Evolutionary conservation across 2,888 invertebrate genomes (phyloP).

Genomic region (Drosophila aldrichi): DNA sequence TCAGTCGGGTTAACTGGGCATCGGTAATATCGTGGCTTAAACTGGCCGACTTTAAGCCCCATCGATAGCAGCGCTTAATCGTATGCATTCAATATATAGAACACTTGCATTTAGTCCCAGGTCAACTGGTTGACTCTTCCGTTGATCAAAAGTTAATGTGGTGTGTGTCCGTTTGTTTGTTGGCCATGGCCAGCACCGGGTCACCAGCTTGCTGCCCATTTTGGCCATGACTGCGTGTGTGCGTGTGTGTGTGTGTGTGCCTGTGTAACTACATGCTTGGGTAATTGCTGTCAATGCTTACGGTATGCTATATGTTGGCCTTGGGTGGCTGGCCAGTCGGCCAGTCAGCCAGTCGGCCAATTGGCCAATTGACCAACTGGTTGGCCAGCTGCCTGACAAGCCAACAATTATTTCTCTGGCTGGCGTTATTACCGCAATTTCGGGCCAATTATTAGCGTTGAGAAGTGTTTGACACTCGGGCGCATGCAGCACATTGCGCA

Average conservation of each 20-base stretch:
- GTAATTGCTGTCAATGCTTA: constrained; percentile 56
- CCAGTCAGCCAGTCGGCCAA: not conserved
- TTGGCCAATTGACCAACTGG: constrained; percentile 9
- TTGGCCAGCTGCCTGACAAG: constrained; percentile 24
- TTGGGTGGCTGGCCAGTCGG: not conserved
- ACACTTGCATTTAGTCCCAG: not conserved
- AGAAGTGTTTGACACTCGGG: constrained; percentile 34
- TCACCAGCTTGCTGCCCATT: constrained; percentile 48
- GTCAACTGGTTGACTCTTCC: constrained; percentile 10
- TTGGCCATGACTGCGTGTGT: constrained; percentile 23
- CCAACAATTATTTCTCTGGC: constrained; percentile 64
- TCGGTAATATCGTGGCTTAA: not conserved
- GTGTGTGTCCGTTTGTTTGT: constrained; percentile 6
- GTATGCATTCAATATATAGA: constrained; percentile 13
- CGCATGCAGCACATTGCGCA: constrained; percentile 7
- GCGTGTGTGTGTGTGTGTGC: constrained; percentile 1
- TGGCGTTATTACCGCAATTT: constrained; percentile 61
- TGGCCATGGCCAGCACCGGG: constrained; percentile 33
- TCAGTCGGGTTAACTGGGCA: too few species aligned
- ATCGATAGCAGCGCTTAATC: constrained; percentile 1
- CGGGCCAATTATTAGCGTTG: constrained; percentile 64
- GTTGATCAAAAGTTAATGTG: constrained; percentile 18
- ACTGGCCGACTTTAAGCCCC: not conserved
- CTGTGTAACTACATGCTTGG: constrained; percentile 33
- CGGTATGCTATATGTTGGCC: constrained; percentile 9